Evolutionary conservation across 2,113 vertebrate genomes (phyloP).

Genomic region (Chaenocephalus aceratus): DNA sequence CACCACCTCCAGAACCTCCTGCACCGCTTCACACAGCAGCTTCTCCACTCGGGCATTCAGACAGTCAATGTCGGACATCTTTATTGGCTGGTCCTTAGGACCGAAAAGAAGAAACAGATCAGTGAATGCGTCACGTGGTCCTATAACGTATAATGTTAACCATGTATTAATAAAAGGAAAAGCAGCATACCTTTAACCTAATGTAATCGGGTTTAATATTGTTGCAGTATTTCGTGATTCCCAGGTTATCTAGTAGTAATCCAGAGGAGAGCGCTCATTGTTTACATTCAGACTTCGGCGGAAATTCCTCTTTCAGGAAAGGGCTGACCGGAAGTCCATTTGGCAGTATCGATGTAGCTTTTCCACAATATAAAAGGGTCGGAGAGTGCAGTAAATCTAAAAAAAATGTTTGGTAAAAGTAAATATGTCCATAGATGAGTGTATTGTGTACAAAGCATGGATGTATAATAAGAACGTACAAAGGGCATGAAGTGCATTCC

Average conservation of each 20-base stretch:
- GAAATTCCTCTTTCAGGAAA: background rate
- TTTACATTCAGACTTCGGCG: slow-evolving; percentile 1
- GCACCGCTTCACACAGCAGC: slow-evolving; percentile 72
- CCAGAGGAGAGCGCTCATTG: background rate
- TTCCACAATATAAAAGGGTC: background rate
- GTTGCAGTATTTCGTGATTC: background rate
- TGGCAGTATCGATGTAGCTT: background rate
- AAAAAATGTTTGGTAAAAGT: background rate
- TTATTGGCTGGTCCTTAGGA: slow-evolving; percentile 33
- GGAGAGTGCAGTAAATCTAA: background rate
- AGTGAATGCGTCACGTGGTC: background rate
- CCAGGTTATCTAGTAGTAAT: background rate
- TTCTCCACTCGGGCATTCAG: slow-evolving; percentile 76
- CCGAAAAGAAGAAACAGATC: background rate
- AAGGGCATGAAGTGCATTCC: background rate
- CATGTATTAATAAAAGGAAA: background rate
- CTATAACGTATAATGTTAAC: background rate
- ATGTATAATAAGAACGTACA: no score
- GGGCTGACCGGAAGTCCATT: background rate
- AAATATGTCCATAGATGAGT: background rate
- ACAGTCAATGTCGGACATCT: slow-evolving; percentile 79
- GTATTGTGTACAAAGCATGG: background rate
- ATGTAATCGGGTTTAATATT: background rate
- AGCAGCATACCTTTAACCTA: slow-evolving; percentile 7
- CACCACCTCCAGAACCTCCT: slow-evolving; percentile 80